A percentile compares a stretch with the other conserved stretches of the same genome.
These are phyloP conservation scores for Ormyrus pomaceus DNA, from an alignment of 2,888 invertebrate genomes.

Conservation along the genomic window DNA sequence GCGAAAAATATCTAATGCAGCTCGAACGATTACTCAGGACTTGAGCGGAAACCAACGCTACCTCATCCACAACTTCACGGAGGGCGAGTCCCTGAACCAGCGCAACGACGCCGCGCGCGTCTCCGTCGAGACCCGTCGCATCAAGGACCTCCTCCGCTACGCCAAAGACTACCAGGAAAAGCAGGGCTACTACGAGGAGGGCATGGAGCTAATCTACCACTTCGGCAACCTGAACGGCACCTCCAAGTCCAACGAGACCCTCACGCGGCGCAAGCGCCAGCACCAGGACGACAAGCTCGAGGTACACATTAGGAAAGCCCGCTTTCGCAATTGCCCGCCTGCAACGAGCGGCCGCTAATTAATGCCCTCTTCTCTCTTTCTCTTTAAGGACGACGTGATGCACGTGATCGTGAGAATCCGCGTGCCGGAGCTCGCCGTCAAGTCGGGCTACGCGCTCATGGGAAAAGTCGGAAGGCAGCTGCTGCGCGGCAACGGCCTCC, in stretches of 20 bases:
- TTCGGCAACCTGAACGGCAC: constrained; percentile 62
- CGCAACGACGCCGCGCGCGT: constrained; percentile 66
- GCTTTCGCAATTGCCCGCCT: constrained; percentile 6
- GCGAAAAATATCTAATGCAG: neutral
- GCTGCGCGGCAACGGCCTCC: constrained; percentile 68
- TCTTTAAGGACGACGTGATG: constrained; percentile 71
- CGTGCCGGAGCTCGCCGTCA: constrained; percentile 67
- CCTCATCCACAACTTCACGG: constrained; percentile 70
- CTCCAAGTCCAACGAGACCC: constrained; percentile 51
- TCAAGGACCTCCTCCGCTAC: constrained; percentile 69
- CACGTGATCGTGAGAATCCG: constrained; percentile 70
- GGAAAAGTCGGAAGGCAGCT: constrained; percentile 70
- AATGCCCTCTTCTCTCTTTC: neutral
- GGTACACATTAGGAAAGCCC: constrained; percentile 47
- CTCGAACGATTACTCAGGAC: constrained; percentile 61
- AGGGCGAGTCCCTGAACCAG: constrained; percentile 68
- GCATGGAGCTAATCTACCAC: constrained; percentile 72
- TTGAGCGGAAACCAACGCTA: constrained; percentile 65
- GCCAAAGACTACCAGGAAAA: constrained; percentile 70
- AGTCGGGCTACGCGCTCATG: constrained; percentile 67
- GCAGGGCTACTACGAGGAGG: constrained; percentile 72
- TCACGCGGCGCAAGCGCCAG: constrained; percentile 48
- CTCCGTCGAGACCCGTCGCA: constrained; percentile 63
- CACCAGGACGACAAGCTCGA: constrained; percentile 56
- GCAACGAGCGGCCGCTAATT: neutral